A percentile compares a stretch with the other conserved stretches of the same genome.
These are phyloP conservation scores for Timema podura DNA, from an alignment of 2,888 invertebrate genomes.

Conservation along the genomic window DNA sequence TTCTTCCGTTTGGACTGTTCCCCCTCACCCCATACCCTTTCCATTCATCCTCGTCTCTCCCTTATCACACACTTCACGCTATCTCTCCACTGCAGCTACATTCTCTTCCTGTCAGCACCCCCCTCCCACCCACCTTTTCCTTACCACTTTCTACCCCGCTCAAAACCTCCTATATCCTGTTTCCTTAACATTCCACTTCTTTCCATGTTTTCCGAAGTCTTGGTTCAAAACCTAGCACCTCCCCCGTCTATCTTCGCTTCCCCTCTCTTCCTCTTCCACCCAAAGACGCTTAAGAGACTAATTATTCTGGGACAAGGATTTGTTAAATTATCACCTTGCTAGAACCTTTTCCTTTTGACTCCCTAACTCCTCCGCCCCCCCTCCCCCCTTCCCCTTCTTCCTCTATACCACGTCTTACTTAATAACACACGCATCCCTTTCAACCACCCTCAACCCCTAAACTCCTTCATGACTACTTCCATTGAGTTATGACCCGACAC, in stretches of 20 bases:
- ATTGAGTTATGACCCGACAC: conserved; percentile 26
- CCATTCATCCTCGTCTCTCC: no score
- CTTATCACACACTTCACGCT: no score
- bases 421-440: neutral
- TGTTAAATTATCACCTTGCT: conserved; percentile 22
- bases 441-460: no score
- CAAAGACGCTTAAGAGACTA: conserved; percentile 14
- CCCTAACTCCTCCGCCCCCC: conserved; percentile 18
- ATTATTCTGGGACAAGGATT: conserved; percentile 24
- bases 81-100: conserved; percentile 10
- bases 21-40: no score
- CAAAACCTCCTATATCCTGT: conserved; percentile 9
- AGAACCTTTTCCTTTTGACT: conserved; percentile 13
- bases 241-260: neutral
- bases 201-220: no score
- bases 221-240: neutral
- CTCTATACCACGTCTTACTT: neutral
- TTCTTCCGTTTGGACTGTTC: no score
- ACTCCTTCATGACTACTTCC: neutral
- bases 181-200: conserved; percentile 13
- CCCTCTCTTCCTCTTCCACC: neutral
- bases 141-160: no score
- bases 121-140: neutral
- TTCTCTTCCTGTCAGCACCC: conserved; percentile 7
- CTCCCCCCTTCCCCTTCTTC: conserved; percentile 16